These are phyloP conservation scores for Poecilia gillii DNA, from an alignment of 2,797 vertebrate genomes.

Conservation along the genomic window DNA sequence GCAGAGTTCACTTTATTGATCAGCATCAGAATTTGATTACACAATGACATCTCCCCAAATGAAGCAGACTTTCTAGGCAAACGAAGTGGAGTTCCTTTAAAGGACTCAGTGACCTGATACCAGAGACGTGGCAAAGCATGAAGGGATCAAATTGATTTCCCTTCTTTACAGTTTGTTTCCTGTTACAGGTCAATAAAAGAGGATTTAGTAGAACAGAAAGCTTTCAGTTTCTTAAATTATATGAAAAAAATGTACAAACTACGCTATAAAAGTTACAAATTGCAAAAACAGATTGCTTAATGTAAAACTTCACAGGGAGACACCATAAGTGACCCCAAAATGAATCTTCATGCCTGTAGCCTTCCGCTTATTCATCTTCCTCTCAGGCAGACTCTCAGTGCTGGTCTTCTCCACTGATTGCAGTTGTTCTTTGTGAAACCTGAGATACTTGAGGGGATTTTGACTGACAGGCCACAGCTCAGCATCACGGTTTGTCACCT, in stretches of 20 bases:
- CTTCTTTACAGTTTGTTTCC: not conserved
- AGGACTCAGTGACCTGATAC: not conserved
- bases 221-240: not conserved
- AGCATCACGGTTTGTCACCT: conserved; percentile 52
- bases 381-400: conserved; percentile 26
- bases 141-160: not conserved
- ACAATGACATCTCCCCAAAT: no score
- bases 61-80: no score
- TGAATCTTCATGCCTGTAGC: conserved; percentile 61
- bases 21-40: no score
- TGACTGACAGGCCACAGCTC: conserved; percentile 52
- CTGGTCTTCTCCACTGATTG: conserved; percentile 20
- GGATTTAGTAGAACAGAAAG: not conserved
- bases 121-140: not conserved
- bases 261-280: not conserved
- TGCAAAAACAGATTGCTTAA: not conserved
- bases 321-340: conserved; percentile 11
- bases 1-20: no score
- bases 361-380: conserved; percentile 18
- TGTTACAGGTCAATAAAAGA: not conserved
- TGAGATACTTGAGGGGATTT: not conserved
- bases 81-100: no score
- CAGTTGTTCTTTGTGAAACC: not conserved
- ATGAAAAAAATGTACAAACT: not conserved
- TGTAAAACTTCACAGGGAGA: not conserved